Base-by-base conservation (phyloP, 2,113 vertebrate genomes). In the Cyanoramphus novaezelandiae region DNA sequence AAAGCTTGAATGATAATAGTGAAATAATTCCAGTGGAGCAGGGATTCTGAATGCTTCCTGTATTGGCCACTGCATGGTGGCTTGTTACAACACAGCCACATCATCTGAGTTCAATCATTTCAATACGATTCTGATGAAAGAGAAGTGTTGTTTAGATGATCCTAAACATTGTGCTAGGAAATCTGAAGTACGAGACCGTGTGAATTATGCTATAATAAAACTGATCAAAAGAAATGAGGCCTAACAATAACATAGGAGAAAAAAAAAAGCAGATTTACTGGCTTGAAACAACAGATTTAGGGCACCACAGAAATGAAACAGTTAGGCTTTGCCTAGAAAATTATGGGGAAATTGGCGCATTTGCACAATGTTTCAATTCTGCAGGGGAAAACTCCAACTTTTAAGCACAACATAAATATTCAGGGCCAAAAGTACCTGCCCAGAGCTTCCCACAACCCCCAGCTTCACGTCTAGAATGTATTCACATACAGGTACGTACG, bases 151-250 rank as follows among this genome's bases (percentile, higher is more conserved):
- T 77, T 93, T 44, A 76, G 59, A 50, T 49, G 55, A 70, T 89
- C 60, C 72, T 75, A 71, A 86, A 31, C 81, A 46, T 3, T 41
- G 72, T 4, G 20, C 65, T 44, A 35, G 2, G 55, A 77, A 86
- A 87, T 20, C 41, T n/a, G 43, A 84, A 81, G n/a, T 47, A 33
- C 2, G 55, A 92, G 69, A 33, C 65, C 41, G 8, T 3, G 43
- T 95, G 87, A 94, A 71, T 89, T 44, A 87, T 15, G 52, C 35
- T 28, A 31, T 35, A 53, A 95, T 95, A 86, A 96, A 94, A 86
- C 2, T 64, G 81, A 96, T 95, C 64, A 53, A 67, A 67, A 78
- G 80, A 91, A 91, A 92, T 43, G 59, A 91, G 94, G 84, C 78
- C 39, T 59, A 94, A 81, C 60, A 89, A 78, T 60, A 94, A 71